Percentiles rank a stretch among this genome's conserved stretches.
Conservation (phyloP, 2,888 invertebrate species). For the Phytoseiulus persimilis region DNA sequence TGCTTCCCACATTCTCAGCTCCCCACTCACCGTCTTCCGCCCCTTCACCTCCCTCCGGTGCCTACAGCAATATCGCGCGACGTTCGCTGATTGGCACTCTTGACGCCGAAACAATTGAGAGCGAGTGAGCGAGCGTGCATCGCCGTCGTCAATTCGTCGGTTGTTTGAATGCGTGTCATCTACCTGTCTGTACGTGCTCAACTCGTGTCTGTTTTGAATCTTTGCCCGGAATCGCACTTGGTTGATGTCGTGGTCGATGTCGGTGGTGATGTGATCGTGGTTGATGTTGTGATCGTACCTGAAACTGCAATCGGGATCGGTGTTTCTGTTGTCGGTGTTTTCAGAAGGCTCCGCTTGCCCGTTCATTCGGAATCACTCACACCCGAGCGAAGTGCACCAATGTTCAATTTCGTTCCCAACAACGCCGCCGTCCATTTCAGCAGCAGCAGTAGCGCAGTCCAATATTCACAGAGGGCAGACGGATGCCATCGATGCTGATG, state of each 20-base stretch:
- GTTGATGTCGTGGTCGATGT: background rate
- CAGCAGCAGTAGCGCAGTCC: background rate
- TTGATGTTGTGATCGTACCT: background rate
- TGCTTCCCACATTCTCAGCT: background rate
- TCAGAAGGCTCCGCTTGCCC: background rate
- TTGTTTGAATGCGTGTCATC: background rate
- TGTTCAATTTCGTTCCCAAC: background rate
- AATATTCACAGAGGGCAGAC: background rate
- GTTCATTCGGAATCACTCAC: conserved; percentile 10
- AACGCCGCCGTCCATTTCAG: background rate
- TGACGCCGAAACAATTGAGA: background rate
- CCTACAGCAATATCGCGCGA: background rate
- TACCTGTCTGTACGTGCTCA: background rate
- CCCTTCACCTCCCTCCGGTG: background rate
- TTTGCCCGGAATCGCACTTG: background rate
- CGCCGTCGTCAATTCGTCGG: background rate
- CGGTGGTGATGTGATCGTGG: background rate
- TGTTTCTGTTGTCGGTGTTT: background rate
- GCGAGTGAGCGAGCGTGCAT: background rate
- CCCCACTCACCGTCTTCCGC: background rate
- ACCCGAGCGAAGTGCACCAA: background rate
- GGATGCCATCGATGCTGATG: background rate
- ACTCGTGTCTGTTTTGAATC: background rate
- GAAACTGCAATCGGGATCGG: background rate
- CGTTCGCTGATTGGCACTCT: background rate